These are phyloP conservation scores for Mesembrinibis cayennensis DNA, from an alignment of 2,113 vertebrate species.

Conservation along the genomic window DNA sequence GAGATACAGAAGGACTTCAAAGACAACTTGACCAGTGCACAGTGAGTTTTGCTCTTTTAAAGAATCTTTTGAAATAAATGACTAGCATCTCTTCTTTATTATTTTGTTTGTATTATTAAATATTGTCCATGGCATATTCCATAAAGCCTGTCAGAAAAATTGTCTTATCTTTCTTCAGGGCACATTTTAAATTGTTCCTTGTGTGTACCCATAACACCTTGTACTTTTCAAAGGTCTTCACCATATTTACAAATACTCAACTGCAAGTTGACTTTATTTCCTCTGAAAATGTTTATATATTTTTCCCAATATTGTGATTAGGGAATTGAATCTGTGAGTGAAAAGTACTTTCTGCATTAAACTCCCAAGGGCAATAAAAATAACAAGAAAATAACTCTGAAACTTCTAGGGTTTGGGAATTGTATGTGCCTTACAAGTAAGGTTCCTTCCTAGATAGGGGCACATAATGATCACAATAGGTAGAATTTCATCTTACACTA, in stretches of 20 bases:
- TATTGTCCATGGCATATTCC: neutral
- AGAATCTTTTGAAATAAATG: neutral
- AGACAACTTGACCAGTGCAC: constrained; percentile 87
- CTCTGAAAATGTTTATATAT: neutral
- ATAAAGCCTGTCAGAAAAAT: neutral
- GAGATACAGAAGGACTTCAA: constrained; percentile 75
- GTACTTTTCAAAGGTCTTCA: neutral
- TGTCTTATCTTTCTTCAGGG: neutral
- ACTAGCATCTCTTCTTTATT: neutral
- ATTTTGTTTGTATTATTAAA: neutral
- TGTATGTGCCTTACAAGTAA: neutral
- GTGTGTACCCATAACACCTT: neutral
- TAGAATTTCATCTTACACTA: neutral
- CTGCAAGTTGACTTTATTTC: neutral
- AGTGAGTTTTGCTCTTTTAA: constrained; percentile 72
- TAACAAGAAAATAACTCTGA: neutral
- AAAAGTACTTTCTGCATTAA: neutral
- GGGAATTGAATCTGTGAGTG: neutral
- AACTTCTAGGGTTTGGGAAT: neutral
- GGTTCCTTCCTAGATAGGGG: neutral
- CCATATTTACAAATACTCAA: neutral
- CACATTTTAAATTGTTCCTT: neutral
- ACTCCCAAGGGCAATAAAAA: neutral
- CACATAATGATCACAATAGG: neutral
- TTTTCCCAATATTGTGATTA: neutral